A percentile compares a stretch with the other conserved stretches of the same genome.
Conservation (phyloP, 92 coral and sea anemone genomes). For the Epizoanthus illoricatus region DNA sequence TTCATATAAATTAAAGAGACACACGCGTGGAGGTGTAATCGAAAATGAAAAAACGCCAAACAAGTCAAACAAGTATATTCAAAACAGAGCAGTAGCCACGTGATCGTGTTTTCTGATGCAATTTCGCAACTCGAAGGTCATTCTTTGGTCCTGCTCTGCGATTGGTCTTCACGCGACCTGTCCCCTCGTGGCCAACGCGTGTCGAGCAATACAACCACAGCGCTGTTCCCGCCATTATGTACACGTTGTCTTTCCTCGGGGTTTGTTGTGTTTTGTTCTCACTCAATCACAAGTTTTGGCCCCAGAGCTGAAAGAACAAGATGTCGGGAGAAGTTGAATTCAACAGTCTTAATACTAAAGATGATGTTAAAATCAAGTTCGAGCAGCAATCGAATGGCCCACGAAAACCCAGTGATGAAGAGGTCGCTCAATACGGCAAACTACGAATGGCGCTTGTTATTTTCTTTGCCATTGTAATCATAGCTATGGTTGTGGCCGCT, state of each 20-base stretch:
- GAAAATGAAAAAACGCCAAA: too few relatives aligned
- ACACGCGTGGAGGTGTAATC: too few relatives aligned
- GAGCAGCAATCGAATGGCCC: conserved; percentile 63
- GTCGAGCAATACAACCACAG: conserved; percentile 32
- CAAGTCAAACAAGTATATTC: too few relatives aligned
- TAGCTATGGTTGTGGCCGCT: conserved; percentile 73
- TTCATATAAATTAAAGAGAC: too few relatives aligned
- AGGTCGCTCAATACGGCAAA: conserved; percentile 79
- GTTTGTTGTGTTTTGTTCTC: not conserved
- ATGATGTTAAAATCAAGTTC: conserved; percentile 75
- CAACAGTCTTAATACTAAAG: conserved; percentile 66
- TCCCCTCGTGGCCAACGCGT: conserved; percentile 31
- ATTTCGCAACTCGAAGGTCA: conserved; percentile 10
- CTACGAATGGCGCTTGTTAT: conserved; percentile 82
- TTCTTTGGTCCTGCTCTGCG: not conserved
- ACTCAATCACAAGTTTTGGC: not conserved
- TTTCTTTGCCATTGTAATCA: conserved; percentile 74
- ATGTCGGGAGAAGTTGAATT: conserved; percentile 87
- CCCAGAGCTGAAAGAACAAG: not conserved
- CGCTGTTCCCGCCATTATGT: conserved; percentile 27
- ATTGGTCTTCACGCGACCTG: conserved; percentile 16
- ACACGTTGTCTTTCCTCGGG: conserved; percentile 20
- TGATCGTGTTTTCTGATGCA: conserved; percentile 29
- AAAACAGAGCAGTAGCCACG: not conserved
- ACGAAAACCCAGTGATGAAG: conserved; percentile 84